Evolutionary conservation across 2,797 vertebrate genomes (phyloP).

Genomic region (Sparidentex hasta): DNA sequence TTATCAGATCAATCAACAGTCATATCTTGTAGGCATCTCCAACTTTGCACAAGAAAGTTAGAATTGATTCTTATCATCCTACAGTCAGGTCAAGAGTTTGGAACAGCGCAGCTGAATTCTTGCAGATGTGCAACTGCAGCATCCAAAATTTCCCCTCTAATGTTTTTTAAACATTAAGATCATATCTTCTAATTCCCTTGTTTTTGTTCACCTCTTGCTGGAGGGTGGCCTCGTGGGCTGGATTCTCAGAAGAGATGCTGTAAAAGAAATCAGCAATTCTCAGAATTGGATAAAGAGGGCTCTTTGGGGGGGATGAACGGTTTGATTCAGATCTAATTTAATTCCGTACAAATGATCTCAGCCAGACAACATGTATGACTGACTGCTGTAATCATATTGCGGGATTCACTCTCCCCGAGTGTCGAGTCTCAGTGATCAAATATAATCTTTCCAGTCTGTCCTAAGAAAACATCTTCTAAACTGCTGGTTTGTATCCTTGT

Average conservation of each 20-base stretch:
- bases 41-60: background rate
- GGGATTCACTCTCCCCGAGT: background rate
- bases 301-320: conserved; percentile 5
- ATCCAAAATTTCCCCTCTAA: conserved; percentile 16
- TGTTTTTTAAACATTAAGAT: conserved; percentile 16
- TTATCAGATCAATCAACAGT: conserved; percentile 7
- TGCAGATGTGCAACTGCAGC: background rate
- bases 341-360: conserved; percentile 15
- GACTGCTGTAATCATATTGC: conserved; percentile 11
- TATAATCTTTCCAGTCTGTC: background rate
- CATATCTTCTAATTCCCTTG: conserved; percentile 14
- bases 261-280: conserved; percentile 29
- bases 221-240: conserved; percentile 4
- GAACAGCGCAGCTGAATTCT: conserved; percentile 4
- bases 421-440: background rate
- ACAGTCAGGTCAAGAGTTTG: conserved; percentile 1
- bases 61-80: background rate
- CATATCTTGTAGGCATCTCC: background rate
- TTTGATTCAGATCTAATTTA: conserved; percentile 23
- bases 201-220: conserved; percentile 12
- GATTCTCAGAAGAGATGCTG: conserved; percentile 20
- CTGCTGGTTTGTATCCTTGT: background rate
- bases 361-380: background rate
- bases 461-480: background rate
- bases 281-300: conserved; percentile 5